Evolutionary conservation across 1,140 invertebrate genomes (phyloP).

Genomic region (Steinernema khuongi): DNA sequence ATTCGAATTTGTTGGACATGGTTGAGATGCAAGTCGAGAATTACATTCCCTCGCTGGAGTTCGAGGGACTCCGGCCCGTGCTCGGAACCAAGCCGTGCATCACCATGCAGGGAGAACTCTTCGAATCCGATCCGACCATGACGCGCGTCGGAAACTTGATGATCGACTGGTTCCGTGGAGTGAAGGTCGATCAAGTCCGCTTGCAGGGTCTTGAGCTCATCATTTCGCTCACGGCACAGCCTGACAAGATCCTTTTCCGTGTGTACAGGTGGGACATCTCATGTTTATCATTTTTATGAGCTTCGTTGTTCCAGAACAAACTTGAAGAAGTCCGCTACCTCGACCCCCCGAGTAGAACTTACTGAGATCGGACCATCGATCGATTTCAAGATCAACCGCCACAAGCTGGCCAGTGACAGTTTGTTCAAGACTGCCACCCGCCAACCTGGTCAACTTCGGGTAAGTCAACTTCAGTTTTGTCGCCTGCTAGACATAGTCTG

Average conservation of each 20-base stretch:
- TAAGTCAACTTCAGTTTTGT: too few species aligned
- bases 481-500: too few species aligned
- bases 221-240: conserved; percentile 76
- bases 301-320: conserved; percentile 65
- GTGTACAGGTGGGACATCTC: conserved; percentile 70
- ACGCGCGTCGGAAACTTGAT: conserved; percentile 80
- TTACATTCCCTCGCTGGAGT: conserved; percentile 73
- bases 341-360: conserved; percentile 78
- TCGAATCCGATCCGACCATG: conserved; percentile 73
- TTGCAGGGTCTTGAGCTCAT: conserved; percentile 87
- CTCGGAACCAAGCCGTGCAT: conserved; percentile 82
- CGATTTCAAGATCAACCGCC: conserved; percentile 77
- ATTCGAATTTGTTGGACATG: conserved; percentile 87
- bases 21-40: conserved; percentile 84
- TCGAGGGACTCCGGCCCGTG: conserved; percentile 65
- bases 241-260: conserved; percentile 73
- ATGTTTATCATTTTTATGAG: conserved; percentile 21
- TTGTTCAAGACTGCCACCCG: conserved; percentile 73
- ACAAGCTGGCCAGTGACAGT: conserved; percentile 80
- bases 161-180: conserved; percentile 83
- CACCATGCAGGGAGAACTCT: conserved; percentile 84
- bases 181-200: conserved; percentile 72
- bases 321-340: conserved; percentile 81
- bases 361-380: conserved; percentile 89
- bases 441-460: not conserved